Evolutionary conservation across 1,140 invertebrate species (phyloP).

Genomic region (Zaprionus ornatus): DNA sequence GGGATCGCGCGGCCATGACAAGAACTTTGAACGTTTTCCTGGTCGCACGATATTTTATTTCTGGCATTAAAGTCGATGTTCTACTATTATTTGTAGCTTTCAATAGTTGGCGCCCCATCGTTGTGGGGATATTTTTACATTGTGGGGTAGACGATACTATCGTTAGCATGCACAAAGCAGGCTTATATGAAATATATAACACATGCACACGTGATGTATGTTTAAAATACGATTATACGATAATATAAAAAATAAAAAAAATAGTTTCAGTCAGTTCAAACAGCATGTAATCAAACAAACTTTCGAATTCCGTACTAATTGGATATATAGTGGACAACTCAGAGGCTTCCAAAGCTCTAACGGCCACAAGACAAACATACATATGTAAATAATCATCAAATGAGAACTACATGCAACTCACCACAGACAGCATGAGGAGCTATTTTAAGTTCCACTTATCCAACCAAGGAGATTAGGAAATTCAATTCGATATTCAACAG

Average conservation of each 20-base stretch:
- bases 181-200: not conserved
- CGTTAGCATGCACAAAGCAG: conserved; percentile 4
- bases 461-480: conserved; percentile 23
- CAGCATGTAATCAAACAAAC: conserved; percentile 27
- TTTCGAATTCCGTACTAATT: conserved; percentile 26
- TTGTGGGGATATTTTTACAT: not conserved
- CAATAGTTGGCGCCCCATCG: not conserved
- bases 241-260: conserved; percentile 9
- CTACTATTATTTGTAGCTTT: not conserved
- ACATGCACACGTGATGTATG: not conserved
- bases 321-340: conserved; percentile 25
- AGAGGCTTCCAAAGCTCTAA: conserved; percentile 6
- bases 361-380: not conserved
- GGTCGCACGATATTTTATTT: conserved; percentile 4
- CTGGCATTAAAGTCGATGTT: conserved; percentile 15
- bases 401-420: conserved; percentile 19
- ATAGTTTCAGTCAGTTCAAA: conserved; percentile 30
- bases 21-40: conserved; percentile 25
- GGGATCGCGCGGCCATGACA: conserved; percentile 18
- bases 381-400: conserved; percentile 10
- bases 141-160: not conserved
- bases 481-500: conserved; percentile 16
- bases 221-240: not conserved
- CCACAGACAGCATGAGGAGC: conserved; percentile 25
- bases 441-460: conserved; percentile 25